Conservation (phyloP, 2,888 invertebrate genomes). For the Ornithoptera priamus region DNA sequence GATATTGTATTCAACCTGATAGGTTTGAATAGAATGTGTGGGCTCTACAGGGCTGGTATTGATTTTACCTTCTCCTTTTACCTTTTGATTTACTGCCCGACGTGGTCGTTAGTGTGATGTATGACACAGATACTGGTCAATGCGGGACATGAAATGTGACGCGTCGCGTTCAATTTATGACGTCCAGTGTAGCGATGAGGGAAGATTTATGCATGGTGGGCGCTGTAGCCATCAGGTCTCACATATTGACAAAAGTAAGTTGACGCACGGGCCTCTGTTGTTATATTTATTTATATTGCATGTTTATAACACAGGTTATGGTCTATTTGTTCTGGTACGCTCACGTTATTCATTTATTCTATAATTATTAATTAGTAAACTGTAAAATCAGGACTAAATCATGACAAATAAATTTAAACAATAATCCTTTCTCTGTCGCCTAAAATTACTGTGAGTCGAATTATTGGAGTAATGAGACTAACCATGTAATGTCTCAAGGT, state of each 20-base stretch:
- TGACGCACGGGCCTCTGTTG: not conserved
- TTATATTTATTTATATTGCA: not conserved
- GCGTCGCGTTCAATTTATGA: constrained; percentile 23
- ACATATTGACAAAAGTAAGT: not conserved
- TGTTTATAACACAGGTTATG: too few species aligned
- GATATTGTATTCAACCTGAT: not conserved
- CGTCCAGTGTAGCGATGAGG: constrained; percentile 3
- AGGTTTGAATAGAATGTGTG: not conserved
- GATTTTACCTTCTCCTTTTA: constrained; percentile 13
- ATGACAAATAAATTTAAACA: too few species aligned
- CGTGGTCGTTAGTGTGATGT: constrained; percentile 27
- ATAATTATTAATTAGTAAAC: too few species aligned
- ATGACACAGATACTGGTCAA: constrained; percentile 19
- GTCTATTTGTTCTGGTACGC: too few species aligned
- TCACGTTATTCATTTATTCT: too few species aligned
- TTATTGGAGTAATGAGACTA: too few species aligned
- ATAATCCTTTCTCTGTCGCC: too few species aligned
- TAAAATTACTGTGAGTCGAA: too few species aligned
- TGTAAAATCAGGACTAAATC: too few species aligned
- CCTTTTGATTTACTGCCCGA: constrained; percentile 22
- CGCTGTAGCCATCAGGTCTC: not conserved
- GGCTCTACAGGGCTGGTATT: constrained; percentile 6
- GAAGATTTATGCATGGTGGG: constrained; percentile 11
- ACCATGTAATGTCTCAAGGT: too few species aligned
- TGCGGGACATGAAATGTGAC: constrained; percentile 20